Conservation (phyloP, 2,113 vertebrate species). For the Butorides virescens region DNA sequence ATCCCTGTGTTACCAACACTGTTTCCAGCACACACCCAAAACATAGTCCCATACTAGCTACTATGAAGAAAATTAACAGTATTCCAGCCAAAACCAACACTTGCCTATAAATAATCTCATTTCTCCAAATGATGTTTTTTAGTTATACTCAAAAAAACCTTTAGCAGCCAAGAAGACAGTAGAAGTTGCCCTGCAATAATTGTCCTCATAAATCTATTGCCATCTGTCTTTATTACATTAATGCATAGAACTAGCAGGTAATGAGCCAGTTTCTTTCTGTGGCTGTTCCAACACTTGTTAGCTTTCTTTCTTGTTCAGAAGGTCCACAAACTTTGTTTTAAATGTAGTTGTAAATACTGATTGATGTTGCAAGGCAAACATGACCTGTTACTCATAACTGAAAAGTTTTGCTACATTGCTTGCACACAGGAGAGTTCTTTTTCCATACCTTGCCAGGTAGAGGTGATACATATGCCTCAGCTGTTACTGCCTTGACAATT, state of each 20-base stretch:
- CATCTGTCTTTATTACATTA: background rate
- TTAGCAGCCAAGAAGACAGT: background rate
- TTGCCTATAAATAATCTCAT: background rate
- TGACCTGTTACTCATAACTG: background rate
- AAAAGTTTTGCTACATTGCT: background rate
- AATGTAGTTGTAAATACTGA: background rate
- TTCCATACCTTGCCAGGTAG: background rate
- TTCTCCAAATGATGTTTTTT: background rate
- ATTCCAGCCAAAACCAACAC: no score
- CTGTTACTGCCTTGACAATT: conserved; percentile 1
- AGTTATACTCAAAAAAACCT: background rate
- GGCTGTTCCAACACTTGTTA: background rate
- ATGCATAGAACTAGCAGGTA: background rate
- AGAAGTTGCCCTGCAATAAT: background rate
- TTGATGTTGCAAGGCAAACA: background rate
- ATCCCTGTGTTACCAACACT: background rate
- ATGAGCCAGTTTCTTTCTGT: background rate
- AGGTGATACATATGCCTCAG: background rate
- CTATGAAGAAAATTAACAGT: no score
- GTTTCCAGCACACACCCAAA: background rate
- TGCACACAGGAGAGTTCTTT: background rate
- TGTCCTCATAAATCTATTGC: background rate
- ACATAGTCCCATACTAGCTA: background rate
- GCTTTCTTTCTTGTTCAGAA: background rate
- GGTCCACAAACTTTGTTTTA: background rate